phyloP scores from a whole-genome alignment of 2,113 vertebrate genomes.

The Eidolon helvum region DNA sequence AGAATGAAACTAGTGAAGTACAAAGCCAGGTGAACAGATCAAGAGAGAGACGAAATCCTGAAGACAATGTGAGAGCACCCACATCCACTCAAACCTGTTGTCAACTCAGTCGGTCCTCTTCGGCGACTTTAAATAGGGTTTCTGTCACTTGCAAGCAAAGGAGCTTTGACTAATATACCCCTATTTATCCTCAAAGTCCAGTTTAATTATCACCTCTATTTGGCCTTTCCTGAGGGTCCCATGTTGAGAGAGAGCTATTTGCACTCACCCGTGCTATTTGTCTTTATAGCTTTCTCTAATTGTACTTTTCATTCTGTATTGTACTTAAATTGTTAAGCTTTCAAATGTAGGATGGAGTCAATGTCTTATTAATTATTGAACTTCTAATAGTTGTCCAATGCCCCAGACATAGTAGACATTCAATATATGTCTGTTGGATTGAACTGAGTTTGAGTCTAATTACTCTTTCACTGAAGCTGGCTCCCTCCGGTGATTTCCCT shows the following conservation, averaged over 20 bases:
- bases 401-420: neutral
- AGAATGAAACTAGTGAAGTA: neutral
- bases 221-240: neutral
- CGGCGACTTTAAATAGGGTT: neutral
- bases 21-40: neutral
- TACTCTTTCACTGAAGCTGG: constrained; percentile 3
- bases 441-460: constrained; percentile 29
- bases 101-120: neutral
- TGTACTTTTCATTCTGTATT: neutral
- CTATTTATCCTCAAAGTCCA: neutral
- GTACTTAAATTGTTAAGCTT: neutral
- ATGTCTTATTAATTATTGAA: neutral
- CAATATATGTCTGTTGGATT: neutral
- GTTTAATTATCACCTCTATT: neutral
- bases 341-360: neutral
- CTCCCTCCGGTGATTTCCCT: neutral
- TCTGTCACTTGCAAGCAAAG: neutral
- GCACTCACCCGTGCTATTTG: neutral
- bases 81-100: neutral
- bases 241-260: neutral
- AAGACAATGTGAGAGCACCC: neutral
- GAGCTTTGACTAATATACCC: neutral
- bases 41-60: neutral
- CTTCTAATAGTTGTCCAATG: neutral
- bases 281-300: neutral